Evolutionary conservation across 2,113 vertebrate species (phyloP), one percentile per base, ranked within the genome.

Genomic region (Anguilla japonica): DNA sequence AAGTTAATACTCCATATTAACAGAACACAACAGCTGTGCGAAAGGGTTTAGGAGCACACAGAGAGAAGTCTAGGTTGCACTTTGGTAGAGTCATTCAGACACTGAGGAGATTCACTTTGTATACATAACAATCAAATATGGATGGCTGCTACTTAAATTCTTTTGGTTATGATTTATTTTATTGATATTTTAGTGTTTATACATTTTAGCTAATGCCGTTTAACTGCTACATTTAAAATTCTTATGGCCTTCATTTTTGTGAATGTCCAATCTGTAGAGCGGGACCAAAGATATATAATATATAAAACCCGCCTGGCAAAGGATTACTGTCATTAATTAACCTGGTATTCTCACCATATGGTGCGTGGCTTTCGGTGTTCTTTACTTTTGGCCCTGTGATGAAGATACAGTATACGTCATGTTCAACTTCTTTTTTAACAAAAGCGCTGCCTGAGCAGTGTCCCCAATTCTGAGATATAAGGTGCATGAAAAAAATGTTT

Each of bases 81-180:
- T 11, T 1, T 2, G 50, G 43, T 46, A 46, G 86, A 92, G 91
- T 85, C 87, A 46, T 86, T 88, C 89, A 79, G 93, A 89, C 86
- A 80, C 84, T 89, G 86, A 91, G 75, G 86, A 53, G 88, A 84
- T 87, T 90, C 88, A 67, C 84, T 90, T 93, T 91, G 83, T 91
- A 85, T 88, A 81, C 88, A 91, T 88, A 93, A 87, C 87, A 92
- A 91, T 91, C 85, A 92, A 91, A 90, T 90, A 88, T 90, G 90
- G 5, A 75, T 9, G 0, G n/a, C 71, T 71, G 63, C 63, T 71
- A 1, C 1, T 34, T 75, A n/a, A 75, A n/a, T 22, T 71, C 43
- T 8, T 53, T 53, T 53, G 50, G 50, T 9, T 53, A 14, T 26
- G 60, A 67, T 67, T 67, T 67, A 26, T 67, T 26, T 67, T 26